Percentiles rank a stretch among this genome's conserved stretches.
These are phyloP conservation scores for Simalia tracyae DNA, from an alignment of 2,797 vertebrate genomes.

Conservation along the genomic window DNA sequence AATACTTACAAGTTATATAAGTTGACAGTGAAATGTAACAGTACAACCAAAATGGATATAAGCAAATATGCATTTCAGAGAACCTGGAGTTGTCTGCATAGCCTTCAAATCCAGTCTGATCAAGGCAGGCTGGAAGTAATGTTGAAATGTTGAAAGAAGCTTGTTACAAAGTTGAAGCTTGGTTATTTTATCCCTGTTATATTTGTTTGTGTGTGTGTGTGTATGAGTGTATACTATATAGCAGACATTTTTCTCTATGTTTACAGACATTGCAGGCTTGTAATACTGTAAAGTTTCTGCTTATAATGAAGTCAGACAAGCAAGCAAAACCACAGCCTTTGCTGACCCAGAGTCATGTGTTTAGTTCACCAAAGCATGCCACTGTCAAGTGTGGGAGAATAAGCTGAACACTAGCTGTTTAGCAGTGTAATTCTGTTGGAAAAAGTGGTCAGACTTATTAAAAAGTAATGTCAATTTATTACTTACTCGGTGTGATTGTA, in stretches of 20 bases:
- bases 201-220: background rate
- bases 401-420: constrained; percentile 16
- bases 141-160: background rate
- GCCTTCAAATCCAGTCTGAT: background rate
- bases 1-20: background rate
- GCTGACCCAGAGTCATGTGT: background rate
- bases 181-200: background rate
- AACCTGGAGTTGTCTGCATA: background rate
- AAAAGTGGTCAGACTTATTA: constrained; percentile 12
- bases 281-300: constrained; percentile 21
- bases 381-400: background rate
- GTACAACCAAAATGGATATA: background rate
- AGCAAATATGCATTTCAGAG: background rate
- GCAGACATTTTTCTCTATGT: constrained; percentile 8
- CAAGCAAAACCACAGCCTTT: background rate
- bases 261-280: background rate
- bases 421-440: constrained; percentile 3
- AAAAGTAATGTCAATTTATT: background rate
- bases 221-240: background rate
- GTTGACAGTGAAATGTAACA: background rate
- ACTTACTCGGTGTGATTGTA: background rate
- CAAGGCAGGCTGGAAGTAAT: background rate
- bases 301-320: constrained; percentile 18
- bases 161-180: background rate
- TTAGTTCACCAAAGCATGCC: background rate